These are phyloP conservation scores for Solenopsis fugax DNA, from an alignment of 1,140 invertebrate genomes.

Conservation along the genomic window DNA sequence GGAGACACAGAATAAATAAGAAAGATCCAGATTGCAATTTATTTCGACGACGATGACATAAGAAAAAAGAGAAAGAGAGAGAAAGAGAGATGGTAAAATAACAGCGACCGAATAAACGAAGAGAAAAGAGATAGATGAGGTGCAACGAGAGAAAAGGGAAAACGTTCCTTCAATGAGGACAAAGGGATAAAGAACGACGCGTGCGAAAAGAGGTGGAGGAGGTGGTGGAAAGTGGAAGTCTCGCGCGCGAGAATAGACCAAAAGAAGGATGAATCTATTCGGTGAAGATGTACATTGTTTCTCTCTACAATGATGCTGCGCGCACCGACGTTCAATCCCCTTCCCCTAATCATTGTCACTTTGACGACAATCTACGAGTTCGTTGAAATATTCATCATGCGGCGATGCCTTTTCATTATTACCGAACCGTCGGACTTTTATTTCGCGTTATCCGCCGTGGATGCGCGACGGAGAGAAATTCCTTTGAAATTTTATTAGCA, in stretches of 20 bases:
- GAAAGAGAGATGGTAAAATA: not conserved
- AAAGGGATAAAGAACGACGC: conserved; percentile 59
- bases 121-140: conserved; percentile 16
- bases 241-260: conserved; percentile 40
- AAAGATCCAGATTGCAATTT: conserved; percentile 13
- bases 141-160: conserved; percentile 20
- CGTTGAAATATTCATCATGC: conserved; percentile 27
- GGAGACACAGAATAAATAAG: not conserved
- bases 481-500: conserved; percentile 30
- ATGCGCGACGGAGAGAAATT: not conserved
- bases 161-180: conserved; percentile 22
- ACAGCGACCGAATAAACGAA: conserved; percentile 43
- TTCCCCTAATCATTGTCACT: conserved; percentile 1
- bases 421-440: not conserved
- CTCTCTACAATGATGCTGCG: conserved; percentile 14
- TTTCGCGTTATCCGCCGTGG: too few relatives aligned
- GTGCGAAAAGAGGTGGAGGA: conserved; percentile 8
- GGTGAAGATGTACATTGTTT: conserved; percentile 38
- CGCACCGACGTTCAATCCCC: conserved; percentile 16
- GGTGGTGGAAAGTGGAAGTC: not conserved
- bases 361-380: conserved; percentile 25
- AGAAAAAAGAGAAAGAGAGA: not conserved
- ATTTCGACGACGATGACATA: conserved; percentile 9
- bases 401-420: not conserved
- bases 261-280: conserved; percentile 37